phyloP scores from a whole-genome alignment of 2,113 vertebrate species.

The Scalopus aquaticus region DNA sequence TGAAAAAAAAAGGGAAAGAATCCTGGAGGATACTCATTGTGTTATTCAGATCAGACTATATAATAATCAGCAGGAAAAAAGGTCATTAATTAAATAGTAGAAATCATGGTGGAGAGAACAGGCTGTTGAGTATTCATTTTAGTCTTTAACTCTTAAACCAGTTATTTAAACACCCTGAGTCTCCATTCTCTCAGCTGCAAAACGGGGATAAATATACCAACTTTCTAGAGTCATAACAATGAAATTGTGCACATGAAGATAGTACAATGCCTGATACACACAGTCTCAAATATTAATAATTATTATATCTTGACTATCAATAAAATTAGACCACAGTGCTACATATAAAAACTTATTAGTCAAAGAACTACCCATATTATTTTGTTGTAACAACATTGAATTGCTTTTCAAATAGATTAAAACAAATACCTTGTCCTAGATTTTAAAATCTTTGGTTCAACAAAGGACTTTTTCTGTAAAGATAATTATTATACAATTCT shows the following conservation, averaged over 20 bases:
- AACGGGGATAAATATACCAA: slow-evolving; percentile 1
- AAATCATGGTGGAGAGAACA: background rate
- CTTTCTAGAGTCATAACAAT: background rate
- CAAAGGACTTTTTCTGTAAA: background rate
- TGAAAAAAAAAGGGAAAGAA: too few species aligned
- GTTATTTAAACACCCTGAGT: slow-evolving; percentile 15
- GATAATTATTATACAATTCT: slow-evolving; percentile 27
- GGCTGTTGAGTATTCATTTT: background rate
- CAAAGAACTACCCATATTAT: slow-evolving; percentile 38
- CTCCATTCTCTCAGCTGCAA: slow-evolving; percentile 2
- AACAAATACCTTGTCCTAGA: slow-evolving; percentile 15
- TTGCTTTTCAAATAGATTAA: slow-evolving; percentile 52
- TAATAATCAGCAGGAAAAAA: background rate
- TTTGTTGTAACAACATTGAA: slow-evolving; percentile 48
- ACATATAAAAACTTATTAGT: slow-evolving; percentile 17
- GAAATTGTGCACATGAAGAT: background rate
- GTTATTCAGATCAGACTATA: background rate
- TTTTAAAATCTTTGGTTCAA: slow-evolving; percentile 45
- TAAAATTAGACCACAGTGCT: slow-evolving; percentile 39
- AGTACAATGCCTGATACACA: background rate
- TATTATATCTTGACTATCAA: slow-evolving; percentile 31
- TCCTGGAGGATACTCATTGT: slow-evolving; percentile 5
- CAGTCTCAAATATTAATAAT: background rate
- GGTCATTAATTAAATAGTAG: background rate
- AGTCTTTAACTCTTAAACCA: background rate